phyloP scores from a whole-genome alignment of 2,888 invertebrate genomes.

The Bembecia ichneumoniformis region DNA sequence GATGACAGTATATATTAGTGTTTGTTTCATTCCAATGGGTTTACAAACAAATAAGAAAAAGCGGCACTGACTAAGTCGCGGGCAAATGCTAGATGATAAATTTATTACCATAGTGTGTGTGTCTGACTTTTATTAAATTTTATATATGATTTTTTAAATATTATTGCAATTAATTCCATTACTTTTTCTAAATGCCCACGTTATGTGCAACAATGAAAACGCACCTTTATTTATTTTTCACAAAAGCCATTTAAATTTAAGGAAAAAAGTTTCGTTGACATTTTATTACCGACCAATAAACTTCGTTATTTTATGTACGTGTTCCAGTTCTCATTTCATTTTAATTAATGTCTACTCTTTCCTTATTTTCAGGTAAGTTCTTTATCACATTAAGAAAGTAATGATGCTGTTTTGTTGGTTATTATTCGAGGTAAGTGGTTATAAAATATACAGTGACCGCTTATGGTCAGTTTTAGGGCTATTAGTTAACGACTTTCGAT shows the following conservation, averaged over 20 bases:
- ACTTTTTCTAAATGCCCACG: no score
- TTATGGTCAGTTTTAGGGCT: slow-evolving; percentile 6
- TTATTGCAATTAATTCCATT: no score
- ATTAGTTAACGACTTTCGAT: slow-evolving; percentile 4
- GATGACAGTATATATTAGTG: no score
- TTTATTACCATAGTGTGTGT: no score
- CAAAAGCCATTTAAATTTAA: slow-evolving; percentile 22
- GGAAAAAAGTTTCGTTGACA: slow-evolving; percentile 17
- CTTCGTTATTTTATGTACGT: slow-evolving; percentile 19
- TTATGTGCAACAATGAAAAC: no score
- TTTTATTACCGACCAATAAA: slow-evolving; percentile 22
- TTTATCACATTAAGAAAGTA: slow-evolving; percentile 11
- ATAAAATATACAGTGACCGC: slow-evolving; percentile 4
- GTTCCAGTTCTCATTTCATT: slow-evolving; percentile 17
- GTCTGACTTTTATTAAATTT: no score
- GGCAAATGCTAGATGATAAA: no score
- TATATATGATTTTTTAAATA: no score
- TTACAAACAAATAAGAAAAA: no score
- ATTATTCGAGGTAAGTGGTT: slow-evolving; percentile 11
- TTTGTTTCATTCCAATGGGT: no score
- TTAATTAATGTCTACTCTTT: slow-evolving; percentile 27
- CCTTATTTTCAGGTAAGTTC: slow-evolving; percentile 35
- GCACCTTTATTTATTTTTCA: not conserved
- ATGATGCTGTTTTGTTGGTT: slow-evolving; percentile 10
- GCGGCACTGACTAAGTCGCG: no score